Conservation (phyloP, 2,888 invertebrate genomes). For the Spodoptera picta region DNA sequence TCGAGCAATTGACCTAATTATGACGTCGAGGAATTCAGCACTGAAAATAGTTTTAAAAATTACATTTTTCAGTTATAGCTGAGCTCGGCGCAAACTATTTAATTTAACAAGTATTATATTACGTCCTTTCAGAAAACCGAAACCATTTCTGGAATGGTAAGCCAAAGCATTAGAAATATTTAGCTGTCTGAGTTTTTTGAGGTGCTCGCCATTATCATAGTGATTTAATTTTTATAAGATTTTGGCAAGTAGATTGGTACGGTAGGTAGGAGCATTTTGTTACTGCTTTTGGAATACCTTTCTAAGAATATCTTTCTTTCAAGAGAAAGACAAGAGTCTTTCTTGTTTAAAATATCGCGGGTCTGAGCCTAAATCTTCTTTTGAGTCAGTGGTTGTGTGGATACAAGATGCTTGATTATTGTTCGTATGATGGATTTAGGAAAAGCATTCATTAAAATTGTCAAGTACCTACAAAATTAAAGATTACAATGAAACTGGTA, state of each 20-base stretch:
- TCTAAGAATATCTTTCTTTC: too few species aligned
- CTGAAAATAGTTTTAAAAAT: conserved; percentile 52
- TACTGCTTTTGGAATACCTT: too few species aligned
- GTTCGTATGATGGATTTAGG: too few species aligned
- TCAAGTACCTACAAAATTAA: conserved; percentile 2
- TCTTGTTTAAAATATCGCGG: too few species aligned
- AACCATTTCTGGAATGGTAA: conserved; percentile 27
- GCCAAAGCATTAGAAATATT: conserved; percentile 2
- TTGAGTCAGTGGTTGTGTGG: too few species aligned
- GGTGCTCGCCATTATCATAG: neutral
- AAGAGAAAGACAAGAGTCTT: too few species aligned
- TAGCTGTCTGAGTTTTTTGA: neutral
- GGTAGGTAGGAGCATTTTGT: neutral
- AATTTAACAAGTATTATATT: conserved; percentile 40
- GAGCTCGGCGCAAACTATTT: conserved; percentile 35
- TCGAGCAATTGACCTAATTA: conserved; percentile 67
- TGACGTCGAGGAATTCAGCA: conserved; percentile 49
- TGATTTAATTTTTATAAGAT: neutral
- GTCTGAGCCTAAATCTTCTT: too few species aligned
- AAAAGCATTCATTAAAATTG: too few species aligned
- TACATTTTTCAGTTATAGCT: conserved; percentile 41
- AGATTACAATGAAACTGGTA: conserved; percentile 2
- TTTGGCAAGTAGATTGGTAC: neutral
- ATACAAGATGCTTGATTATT: too few species aligned
- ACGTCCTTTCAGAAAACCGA: conserved; percentile 13